Conservation (phyloP, 2,113 vertebrate genomes). For the Calidris pugnax region DNA sequence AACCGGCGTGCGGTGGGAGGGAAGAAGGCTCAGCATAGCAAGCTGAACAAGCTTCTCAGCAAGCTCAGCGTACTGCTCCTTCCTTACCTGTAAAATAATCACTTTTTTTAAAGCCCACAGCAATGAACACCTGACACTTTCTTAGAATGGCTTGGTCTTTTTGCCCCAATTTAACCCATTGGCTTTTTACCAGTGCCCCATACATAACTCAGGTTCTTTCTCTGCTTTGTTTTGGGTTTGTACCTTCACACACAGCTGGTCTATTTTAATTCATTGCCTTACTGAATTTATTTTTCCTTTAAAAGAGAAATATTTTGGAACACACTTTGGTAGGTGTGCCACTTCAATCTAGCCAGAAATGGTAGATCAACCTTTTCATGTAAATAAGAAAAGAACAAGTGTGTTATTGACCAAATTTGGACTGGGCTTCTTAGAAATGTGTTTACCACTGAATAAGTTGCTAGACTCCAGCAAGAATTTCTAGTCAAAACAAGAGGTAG, state of each 20-base stretch:
- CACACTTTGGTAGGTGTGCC: background rate
- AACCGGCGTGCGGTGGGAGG: background rate
- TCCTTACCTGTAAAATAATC: background rate
- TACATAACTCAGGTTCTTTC: background rate
- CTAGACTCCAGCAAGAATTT: background rate
- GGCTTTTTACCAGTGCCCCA: background rate
- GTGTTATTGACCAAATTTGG: background rate
- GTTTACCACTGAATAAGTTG: background rate
- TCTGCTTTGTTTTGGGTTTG: background rate
- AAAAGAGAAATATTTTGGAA: background rate
- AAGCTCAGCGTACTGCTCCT: background rate
- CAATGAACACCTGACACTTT: background rate
- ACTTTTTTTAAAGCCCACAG: background rate
- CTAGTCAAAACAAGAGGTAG: background rate
- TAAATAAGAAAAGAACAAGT: background rate
- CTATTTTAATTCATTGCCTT: background rate
- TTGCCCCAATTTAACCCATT: background rate
- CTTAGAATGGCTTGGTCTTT: background rate
- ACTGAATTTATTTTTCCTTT: background rate
- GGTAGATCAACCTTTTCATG: background rate
- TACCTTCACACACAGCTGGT: background rate
- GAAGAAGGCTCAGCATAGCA: background rate
- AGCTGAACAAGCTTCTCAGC: background rate
- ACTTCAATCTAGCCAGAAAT: background rate
- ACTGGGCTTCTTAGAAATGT: background rate